A percentile compares a stretch with the other conserved stretches of the same genome.
These are phyloP conservation scores for Propsilocerus akamusi DNA, from an alignment of 1,140 invertebrate genomes.

Conservation along the genomic window DNA sequence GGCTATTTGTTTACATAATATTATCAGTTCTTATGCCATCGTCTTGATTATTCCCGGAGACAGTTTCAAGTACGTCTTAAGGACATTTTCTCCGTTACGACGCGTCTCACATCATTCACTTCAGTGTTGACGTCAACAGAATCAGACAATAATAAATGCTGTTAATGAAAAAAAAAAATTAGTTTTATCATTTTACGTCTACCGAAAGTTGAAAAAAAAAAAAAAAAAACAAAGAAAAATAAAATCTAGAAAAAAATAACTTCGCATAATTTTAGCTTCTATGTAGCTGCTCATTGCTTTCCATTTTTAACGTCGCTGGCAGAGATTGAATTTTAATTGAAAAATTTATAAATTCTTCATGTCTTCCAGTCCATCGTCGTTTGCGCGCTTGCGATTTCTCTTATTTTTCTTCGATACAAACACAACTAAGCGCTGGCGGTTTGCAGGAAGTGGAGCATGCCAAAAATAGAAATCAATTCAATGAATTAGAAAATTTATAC, in stretches of 20 bases:
- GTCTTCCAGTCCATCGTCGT: neutral
- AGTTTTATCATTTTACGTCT: neutral
- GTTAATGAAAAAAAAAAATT: neutral
- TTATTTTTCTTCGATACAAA: neutral
- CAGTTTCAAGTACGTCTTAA: too few relatives aligned
- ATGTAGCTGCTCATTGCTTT: neutral
- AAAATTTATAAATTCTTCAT: neutral
- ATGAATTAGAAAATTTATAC: neutral
- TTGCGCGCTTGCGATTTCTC: neutral
- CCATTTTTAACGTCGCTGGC: neutral
- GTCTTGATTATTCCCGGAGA: too few relatives aligned
- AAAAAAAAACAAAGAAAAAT: too few relatives aligned
- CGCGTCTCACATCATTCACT: too few relatives aligned
- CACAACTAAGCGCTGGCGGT: neutral
- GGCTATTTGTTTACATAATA: neutral
- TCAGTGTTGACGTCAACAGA: too few relatives aligned
- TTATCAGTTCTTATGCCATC: neutral
- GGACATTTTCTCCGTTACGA: too few relatives aligned
- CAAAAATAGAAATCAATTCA: neutral
- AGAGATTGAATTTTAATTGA: neutral
- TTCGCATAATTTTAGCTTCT: too few relatives aligned
- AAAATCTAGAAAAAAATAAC: too few relatives aligned
- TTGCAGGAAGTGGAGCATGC: neutral
- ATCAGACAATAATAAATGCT: too few relatives aligned
- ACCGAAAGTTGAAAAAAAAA: neutral